Evolutionary conservation across 1,140 invertebrate species (phyloP).

Genomic region (Phymastichus coffea): DNA sequence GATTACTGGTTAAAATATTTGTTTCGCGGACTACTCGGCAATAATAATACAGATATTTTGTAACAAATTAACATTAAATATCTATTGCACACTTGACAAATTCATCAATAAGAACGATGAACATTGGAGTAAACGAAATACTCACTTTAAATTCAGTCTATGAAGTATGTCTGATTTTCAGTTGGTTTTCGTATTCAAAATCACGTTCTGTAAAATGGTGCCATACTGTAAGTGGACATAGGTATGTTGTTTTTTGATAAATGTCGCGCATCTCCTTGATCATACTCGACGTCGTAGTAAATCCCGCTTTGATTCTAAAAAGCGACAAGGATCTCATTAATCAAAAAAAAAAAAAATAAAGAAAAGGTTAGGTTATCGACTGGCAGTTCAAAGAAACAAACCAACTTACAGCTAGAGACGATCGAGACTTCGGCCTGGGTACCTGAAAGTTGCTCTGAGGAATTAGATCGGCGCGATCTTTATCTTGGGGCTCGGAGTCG

Average conservation of each 20-base stretch:
- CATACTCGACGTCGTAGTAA: constrained; percentile 85
- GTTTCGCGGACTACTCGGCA: too few species aligned
- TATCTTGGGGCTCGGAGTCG: constrained; percentile 63
- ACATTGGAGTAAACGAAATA: not conserved
- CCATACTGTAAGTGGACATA: constrained; percentile 66
- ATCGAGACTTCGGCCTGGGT: constrained; percentile 76
- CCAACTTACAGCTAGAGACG: constrained; percentile 69
- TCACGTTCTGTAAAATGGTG: constrained; percentile 53
- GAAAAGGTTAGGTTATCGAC: too few species aligned
- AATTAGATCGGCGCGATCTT: constrained; percentile 71
- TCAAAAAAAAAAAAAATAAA: too few species aligned
- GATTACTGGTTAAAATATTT: too few species aligned
- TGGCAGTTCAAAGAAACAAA: too few species aligned
- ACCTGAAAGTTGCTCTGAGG: constrained; percentile 63
- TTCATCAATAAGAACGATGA: not conserved
- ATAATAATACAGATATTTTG: too few species aligned
- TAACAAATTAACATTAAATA: not conserved
- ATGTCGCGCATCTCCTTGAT: constrained; percentile 65
- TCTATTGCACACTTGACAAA: constrained; percentile 8
- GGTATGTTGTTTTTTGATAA: constrained; percentile 64
- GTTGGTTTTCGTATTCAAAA: not conserved
- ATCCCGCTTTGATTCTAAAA: constrained; percentile 80
- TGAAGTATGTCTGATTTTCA: not conserved
- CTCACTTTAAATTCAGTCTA: not conserved
- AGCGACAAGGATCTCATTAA: too few species aligned